These are phyloP conservation scores for Xenotilapia flavipinnis DNA, from an alignment of 2,113 vertebrate species.

Conservation along the genomic window DNA sequence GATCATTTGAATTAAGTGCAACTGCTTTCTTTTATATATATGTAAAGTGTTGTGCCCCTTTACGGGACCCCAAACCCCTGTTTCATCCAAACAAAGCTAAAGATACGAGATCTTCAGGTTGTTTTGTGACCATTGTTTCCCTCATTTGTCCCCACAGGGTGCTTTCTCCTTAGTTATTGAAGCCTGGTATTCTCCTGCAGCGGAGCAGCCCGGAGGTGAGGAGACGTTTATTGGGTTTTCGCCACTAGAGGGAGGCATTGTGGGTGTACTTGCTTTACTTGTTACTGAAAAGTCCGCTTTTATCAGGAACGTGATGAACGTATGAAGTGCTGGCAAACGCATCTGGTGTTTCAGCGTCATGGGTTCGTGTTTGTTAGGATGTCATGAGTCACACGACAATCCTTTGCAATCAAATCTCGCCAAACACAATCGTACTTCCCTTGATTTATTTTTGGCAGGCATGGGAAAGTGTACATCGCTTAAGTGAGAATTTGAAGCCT, in stretches of 20 bases:
- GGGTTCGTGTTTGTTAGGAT: constrained; percentile 24
- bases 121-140: neutral
- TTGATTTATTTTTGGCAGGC: constrained; percentile 96
- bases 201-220: constrained; percentile 84
- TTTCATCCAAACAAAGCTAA: neutral
- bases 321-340: neutral
- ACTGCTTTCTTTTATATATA: neutral
- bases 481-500: constrained; percentile 83
- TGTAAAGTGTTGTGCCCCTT: neutral
- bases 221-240: neutral
- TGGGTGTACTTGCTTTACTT: neutral
- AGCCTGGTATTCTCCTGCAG: constrained; percentile 83
- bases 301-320: neutral
- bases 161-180: constrained; percentile 93
- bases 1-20: neutral
- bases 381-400: constrained; percentile 61
- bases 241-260: constrained; percentile 55
- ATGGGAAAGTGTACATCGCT: constrained; percentile 90
- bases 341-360: constrained; percentile 1
- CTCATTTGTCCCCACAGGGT: constrained; percentile 72
- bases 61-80: neutral
- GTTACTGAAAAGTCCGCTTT: neutral
- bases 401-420: constrained; percentile 73
- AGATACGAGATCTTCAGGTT: neutral
- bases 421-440: constrained; percentile 97